Evolutionary conservation across 2,888 invertebrate genomes (phyloP), one percentile per base, ranked within the genome.

Genomic region (Himalopsyche kuldschensis): DNA sequence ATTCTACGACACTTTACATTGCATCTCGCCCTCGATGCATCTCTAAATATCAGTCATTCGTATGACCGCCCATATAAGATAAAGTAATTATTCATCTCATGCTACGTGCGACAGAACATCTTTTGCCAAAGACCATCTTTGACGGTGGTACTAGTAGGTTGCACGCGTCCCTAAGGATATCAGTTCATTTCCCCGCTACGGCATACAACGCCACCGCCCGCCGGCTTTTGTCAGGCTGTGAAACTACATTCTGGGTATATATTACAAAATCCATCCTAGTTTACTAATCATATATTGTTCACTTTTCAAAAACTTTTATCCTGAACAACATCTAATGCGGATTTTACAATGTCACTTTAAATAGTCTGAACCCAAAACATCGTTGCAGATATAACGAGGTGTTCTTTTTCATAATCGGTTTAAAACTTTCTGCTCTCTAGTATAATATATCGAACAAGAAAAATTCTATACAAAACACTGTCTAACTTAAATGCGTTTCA

Each of bases 121-220:
- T 20, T 55, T 55, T 55, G 3, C 20, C 10, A 55, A 55, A 20
- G 20, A 55, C 1, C 20, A 24, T 78, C 78, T 78, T 46, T 11
- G 46, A 8, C 24, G 78, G 41, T 31, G 46, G 35, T 31, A 27
- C 35, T 6, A 24, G 20, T 31, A 75, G 32, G 31, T 30, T 31
- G 35, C 78, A 27, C 27, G 78, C 41, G 17, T 46, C 79, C 24
- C 47, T 17, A 48, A 47, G 79, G 79, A 48, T 79, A 79, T 79
- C 79, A 79, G 79, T 48, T 79, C 79, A 79, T 79, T 79, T 79
- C 79, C 79, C 48, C 11, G 79, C 55, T 4, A 20, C 55, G 6
- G 3, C 20, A 20, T 55, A 1, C 1, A 20, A 1, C 3, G 6
- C 20, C 55, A 8, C n/a, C 55, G n/a, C 55, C 48, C 3, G 24